These are phyloP conservation scores for Drosophila parvula DNA, from an alignment of 1,140 invertebrate genomes.

Conservation along the genomic window DNA sequence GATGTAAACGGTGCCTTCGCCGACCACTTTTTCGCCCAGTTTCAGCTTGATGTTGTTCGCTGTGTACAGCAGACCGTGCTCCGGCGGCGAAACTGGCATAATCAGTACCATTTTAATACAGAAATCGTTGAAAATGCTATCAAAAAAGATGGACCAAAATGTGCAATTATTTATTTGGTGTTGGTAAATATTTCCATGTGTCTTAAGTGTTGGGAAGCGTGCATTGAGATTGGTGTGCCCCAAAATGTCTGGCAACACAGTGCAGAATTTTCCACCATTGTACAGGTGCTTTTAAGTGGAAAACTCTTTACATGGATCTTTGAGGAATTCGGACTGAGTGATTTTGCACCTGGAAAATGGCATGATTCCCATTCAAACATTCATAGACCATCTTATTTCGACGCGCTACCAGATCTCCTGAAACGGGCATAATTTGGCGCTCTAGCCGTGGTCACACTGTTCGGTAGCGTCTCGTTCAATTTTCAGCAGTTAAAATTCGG, in stretches of 20 bases:
- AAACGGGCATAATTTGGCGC: slow-evolving; percentile 18
- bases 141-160: slow-evolving; percentile 11
- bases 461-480: slow-evolving; percentile 63
- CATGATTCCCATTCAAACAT: background rate
- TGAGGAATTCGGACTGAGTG: background rate
- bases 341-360: background rate
- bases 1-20: slow-evolving; percentile 73
- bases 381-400: rapidly evolving
- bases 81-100: slow-evolving; percentile 64
- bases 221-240: background rate
- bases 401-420: slow-evolving; percentile 14
- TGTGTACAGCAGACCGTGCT: slow-evolving; percentile 72
- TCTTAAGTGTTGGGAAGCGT: background rate
- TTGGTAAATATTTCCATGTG: slow-evolving; percentile 19
- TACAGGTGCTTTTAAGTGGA: slow-evolving; percentile 9
- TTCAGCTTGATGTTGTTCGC: slow-evolving; percentile 77
- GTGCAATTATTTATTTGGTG: slow-evolving; percentile 32
- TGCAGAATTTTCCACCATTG: background rate
- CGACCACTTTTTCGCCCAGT: slow-evolving; percentile 70
- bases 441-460: slow-evolving; percentile 57
- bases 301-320: background rate
- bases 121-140: slow-evolving; percentile 31
- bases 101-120: slow-evolving; percentile 82
- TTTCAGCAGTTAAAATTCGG: slow-evolving; percentile 47
- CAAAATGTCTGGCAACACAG: background rate